Conservation (phyloP, 2,888 invertebrate species). For the Sarcophaga caerulescens region DNA sequence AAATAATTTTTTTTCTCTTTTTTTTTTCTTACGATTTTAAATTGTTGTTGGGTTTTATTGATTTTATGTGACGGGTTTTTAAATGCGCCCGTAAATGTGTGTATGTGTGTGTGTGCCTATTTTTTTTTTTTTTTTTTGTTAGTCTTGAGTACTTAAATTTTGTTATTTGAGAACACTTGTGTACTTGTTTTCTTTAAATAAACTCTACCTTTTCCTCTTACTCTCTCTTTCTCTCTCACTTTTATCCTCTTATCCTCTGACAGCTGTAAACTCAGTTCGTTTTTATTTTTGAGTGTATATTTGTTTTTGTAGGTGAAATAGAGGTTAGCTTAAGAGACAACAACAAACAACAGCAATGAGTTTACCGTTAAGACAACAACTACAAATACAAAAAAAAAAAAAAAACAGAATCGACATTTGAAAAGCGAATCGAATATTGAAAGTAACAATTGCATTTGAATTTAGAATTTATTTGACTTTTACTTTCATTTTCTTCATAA, state of each 20-base stretch:
- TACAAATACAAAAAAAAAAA: background rate
- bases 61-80: conserved; percentile 32
- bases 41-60: conserved; percentile 55
- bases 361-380: too few species aligned
- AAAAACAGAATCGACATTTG: conserved; percentile 5
- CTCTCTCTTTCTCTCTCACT: too few species aligned
- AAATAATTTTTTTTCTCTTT: background rate
- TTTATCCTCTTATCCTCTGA: background rate
- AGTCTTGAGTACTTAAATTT: background rate
- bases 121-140: background rate
- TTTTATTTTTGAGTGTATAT: conserved; percentile 11
- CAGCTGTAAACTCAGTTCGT: conserved; percentile 1
- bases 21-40: conserved; percentile 1
- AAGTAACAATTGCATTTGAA: conserved; percentile 7
- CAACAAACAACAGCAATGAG: conserved; percentile 10
- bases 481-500: background rate
- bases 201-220: background rate
- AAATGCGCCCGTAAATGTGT: background rate
- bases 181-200: background rate
- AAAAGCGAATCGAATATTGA: conserved; percentile 21
- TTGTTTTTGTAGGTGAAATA: conserved; percentile 60
- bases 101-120: background rate
- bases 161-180: too few species aligned
- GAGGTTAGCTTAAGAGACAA: conserved; percentile 59
- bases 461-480: conserved; percentile 7